Evolutionary conservation across 2,888 invertebrate species (phyloP), one percentile per base, ranked within the genome.

Genomic region (Petrophora chlorosata): DNA sequence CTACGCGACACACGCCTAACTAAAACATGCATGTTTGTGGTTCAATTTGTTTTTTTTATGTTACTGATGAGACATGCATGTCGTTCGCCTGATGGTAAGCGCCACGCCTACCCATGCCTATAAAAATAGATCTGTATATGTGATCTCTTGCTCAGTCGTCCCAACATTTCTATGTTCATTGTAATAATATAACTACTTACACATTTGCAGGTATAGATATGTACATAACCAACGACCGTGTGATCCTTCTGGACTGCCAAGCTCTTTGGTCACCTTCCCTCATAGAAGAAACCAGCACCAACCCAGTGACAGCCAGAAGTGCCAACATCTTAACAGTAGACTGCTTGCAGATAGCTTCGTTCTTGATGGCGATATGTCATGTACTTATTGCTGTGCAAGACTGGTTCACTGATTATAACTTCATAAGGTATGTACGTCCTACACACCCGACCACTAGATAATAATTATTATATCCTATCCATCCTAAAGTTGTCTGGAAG

Each of bases 291-390:
- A 73, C 92, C 53, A 79, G 78, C 61, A 59, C 90, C 60, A 88
- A 86, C 28, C 82, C 91, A 1, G 76, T 92, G 7, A 91, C 91
- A 8, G 92, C 83, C 0, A 65, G 89, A 12, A 85, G 83, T 47
- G 82, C 85, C 3, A 91, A 94, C 60, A 93, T 93, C 58, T 85
- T 92, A 25, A 93, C 92, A 0, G 89, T 92, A 1, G 95, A 95
- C 73, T 95, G 95, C 23, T 83, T 98, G 29, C 96, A 97, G 75
- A 90, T 96, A 50, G 92, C 96, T 8, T 93, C 97, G 0, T 97
- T 96, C 74, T 79, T 98, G 39, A 93, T 98, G 88, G 95, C 96
- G 2, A 94, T 98, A 23, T 98, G 98, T 67, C 98, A 99, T 79
- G 94, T 98, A 1, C 91, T 99, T 4, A 91, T 99, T 45, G 92